Percentiles rank a stretch among this genome's conserved stretches.
These are phyloP conservation scores for Argya squamiceps DNA, from an alignment of 2,797 vertebrate genomes.

Conservation along the genomic window DNA sequence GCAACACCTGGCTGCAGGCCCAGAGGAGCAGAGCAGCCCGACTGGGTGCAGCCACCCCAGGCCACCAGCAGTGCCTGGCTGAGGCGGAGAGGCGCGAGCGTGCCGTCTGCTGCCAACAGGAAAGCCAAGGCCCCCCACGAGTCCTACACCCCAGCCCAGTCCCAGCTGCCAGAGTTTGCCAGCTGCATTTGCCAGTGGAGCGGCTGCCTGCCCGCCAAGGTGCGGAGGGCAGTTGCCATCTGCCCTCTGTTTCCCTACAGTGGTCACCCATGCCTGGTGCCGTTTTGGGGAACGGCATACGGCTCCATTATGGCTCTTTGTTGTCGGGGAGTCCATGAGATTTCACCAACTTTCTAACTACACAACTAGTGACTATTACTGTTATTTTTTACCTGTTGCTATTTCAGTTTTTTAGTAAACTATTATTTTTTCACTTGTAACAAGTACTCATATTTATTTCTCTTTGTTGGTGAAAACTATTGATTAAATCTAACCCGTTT, in stretches of 20 bases:
- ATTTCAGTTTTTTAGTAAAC: not conserved
- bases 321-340: fast-evolving
- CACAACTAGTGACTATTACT: not conserved
- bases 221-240: fast-evolving
- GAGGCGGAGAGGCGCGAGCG: fast-evolving
- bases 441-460: not conserved
- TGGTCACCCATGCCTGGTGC: fast-evolving
- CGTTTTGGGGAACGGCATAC: not conserved
- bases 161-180: not conserved
- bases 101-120: fast-evolving
- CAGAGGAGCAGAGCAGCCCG: not conserved
- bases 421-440: not conserved
- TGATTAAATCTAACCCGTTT: not conserved
- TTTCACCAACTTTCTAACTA: not conserved
- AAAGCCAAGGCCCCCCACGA: too few relatives aligned
- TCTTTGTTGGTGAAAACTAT: not conserved
- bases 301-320: not conserved
- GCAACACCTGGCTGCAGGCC: too few relatives aligned
- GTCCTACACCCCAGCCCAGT: too few relatives aligned
- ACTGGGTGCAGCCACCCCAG: fast-evolving
- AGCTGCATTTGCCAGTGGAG: not conserved
- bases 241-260: not conserved
- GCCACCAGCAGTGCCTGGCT: not conserved
- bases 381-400: not conserved
- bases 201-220: not conserved